These are phyloP conservation scores for Ganaspis sp. DNA, from an alignment of 1,140 invertebrate species.

Conservation along the genomic window DNA sequence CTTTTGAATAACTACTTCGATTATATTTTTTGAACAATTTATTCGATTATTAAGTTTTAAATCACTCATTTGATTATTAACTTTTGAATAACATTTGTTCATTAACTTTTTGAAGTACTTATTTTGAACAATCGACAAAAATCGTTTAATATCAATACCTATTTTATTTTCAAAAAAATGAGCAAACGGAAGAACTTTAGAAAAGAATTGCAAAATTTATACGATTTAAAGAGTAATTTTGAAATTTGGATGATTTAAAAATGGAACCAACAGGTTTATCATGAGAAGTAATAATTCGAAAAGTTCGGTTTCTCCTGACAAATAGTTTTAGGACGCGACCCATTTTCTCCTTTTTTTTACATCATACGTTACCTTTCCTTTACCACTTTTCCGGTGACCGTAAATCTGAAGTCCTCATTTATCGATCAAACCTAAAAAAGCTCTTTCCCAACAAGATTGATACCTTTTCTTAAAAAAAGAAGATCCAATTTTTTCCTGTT, in stretches of 20 bases:
- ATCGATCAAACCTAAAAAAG: neutral
- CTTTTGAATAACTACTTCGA: too few species aligned
- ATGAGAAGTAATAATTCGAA: neutral
- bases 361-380: neutral
- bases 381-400: neutral
- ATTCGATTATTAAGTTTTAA: too few species aligned
- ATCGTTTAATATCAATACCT: too few species aligned
- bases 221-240: constrained; percentile 2
- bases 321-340: neutral
- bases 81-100: too few species aligned
- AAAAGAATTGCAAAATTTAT: too few species aligned
- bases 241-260: neutral
- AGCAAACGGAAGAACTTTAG: too few species aligned
- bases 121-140: too few species aligned
- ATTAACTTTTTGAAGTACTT: too few species aligned
- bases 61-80: too few species aligned
- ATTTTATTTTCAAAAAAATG: too few species aligned
- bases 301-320: neutral
- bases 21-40: too few species aligned
- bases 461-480: constrained; percentile 2
- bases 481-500: neutral
- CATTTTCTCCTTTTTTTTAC: neutral
- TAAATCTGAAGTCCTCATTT: neutral
- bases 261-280: neutral
- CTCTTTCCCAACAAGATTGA: neutral